A percentile compares a stretch with the other conserved stretches of the same genome.
These are phyloP conservation scores for Notechis scutatus DNA, from an alignment of 2,113 vertebrate species.

Conservation along the genomic window DNA sequence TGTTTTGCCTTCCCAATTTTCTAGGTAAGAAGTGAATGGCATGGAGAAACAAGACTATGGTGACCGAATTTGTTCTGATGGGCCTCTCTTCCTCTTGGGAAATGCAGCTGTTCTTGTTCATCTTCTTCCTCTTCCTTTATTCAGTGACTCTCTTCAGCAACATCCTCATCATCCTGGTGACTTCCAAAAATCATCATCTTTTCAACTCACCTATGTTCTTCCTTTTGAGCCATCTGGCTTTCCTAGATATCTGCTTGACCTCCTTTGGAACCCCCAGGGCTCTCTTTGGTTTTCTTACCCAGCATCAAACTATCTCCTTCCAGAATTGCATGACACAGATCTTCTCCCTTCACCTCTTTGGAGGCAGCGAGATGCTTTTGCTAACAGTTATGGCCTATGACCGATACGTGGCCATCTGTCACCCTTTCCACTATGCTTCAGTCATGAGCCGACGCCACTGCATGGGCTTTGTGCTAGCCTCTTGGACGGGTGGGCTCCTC, in stretches of 20 bases:
- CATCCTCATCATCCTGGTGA: slow-evolving; percentile 37
- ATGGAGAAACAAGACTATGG: slow-evolving; percentile 23
- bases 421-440: slow-evolving; percentile 50
- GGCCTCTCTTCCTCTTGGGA: slow-evolving; percentile 41
- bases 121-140: slow-evolving; percentile 48
- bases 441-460: slow-evolving; percentile 49
- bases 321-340: slow-evolving; percentile 47
- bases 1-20: neutral
- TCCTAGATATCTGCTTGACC: slow-evolving; percentile 51
- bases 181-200: slow-evolving; percentile 9
- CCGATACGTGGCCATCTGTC: slow-evolving; percentile 57
- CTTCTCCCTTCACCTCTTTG: slow-evolving; percentile 50
- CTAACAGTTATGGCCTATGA: slow-evolving; percentile 60
- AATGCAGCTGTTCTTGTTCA: slow-evolving; percentile 25
- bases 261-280: slow-evolving; percentile 46
- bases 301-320: slow-evolving; percentile 31
- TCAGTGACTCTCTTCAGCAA: slow-evolving; percentile 36
- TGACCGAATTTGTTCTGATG: slow-evolving; percentile 53
- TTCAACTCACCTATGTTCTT: slow-evolving; percentile 52
- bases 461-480: slow-evolving; percentile 7
- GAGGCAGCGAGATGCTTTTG: slow-evolving; percentile 44
- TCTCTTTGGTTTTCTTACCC: slow-evolving; percentile 17
- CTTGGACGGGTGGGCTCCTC: slow-evolving; percentile 39
- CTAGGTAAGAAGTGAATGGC: slow-evolving; percentile 32
- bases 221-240: slow-evolving; percentile 55